Conservation (phyloP, 2,888 invertebrate genomes). For the Cephus runcator region DNA sequence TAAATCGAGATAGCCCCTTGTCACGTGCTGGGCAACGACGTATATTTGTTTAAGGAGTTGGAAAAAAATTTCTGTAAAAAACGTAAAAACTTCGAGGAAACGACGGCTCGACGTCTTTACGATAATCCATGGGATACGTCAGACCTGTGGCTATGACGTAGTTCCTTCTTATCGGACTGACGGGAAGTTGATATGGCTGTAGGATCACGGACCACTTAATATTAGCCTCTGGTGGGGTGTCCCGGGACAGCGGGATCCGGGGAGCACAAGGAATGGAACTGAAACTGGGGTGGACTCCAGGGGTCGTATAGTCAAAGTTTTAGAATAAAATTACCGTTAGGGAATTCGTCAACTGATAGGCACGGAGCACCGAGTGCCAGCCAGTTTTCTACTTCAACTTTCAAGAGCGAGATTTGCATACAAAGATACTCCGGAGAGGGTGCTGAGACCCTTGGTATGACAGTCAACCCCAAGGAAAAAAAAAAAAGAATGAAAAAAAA, state of each 20-base stretch:
- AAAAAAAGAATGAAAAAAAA: neutral
- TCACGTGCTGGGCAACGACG: neutral
- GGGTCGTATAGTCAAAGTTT: conserved; percentile 29
- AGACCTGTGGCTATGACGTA: neutral
- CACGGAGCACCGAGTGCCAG: conserved; percentile 12
- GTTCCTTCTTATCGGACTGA: neutral
- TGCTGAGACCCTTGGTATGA: neutral
- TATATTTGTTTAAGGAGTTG: neutral
- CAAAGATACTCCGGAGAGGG: conserved; percentile 28
- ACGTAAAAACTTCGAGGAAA: neutral
- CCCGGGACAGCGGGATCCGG: neutral
- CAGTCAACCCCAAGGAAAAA: neutral
- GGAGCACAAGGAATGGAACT: neutral
- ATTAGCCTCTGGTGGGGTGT: conserved; percentile 13
- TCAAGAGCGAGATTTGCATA: conserved; percentile 37
- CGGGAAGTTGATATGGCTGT: neutral
- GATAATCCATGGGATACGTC: neutral
- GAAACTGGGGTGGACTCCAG: neutral
- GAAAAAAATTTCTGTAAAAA: neutral
- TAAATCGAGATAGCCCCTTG: neutral
- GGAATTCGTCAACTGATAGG: conserved; percentile 51
- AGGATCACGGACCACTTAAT: conserved; percentile 13
- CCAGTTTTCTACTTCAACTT: conserved; percentile 6
- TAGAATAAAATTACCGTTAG: conserved; percentile 52
- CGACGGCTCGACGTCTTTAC: neutral